phyloP scores from a whole-genome alignment of 2,113 vertebrate species.

The Danionella cerebrum region DNA sequence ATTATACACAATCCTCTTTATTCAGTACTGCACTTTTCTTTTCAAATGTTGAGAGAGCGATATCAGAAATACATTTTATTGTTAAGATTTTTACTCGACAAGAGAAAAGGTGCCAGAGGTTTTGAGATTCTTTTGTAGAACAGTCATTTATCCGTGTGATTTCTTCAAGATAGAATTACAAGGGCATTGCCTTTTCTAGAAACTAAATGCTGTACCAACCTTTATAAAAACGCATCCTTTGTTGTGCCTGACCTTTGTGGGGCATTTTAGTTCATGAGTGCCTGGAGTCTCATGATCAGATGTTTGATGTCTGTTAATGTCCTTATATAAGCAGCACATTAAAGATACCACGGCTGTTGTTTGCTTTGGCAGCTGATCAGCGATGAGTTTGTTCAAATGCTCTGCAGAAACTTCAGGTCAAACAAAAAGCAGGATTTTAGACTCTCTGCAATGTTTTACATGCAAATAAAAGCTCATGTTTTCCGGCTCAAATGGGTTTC shows the following conservation, averaged over 20 bases:
- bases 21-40: too few relatives aligned
- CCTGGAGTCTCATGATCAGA: neutral
- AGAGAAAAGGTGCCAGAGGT: too few relatives aligned
- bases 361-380: conserved; percentile 25
- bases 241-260: neutral
- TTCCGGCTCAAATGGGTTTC: neutral
- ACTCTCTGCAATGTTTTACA: neutral
- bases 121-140: too few relatives aligned
- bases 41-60: too few relatives aligned
- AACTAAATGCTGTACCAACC: too few relatives aligned
- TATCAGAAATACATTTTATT: too few relatives aligned
- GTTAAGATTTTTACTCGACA: too few relatives aligned
- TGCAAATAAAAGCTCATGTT: neutral
- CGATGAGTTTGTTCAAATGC: neutral
- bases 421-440: neutral
- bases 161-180: too few relatives aligned
- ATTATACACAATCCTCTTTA: too few relatives aligned
- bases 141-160: too few relatives aligned
- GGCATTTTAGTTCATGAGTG: neutral
- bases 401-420: neutral
- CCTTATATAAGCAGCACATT: neutral
- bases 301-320: conserved; percentile 15
- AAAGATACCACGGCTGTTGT: conserved; percentile 5
- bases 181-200: too few relatives aligned
- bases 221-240: neutral